phyloP scores from a whole-genome alignment of 2,797 vertebrate genomes.

The Lithobates sylvaticus region DNA sequence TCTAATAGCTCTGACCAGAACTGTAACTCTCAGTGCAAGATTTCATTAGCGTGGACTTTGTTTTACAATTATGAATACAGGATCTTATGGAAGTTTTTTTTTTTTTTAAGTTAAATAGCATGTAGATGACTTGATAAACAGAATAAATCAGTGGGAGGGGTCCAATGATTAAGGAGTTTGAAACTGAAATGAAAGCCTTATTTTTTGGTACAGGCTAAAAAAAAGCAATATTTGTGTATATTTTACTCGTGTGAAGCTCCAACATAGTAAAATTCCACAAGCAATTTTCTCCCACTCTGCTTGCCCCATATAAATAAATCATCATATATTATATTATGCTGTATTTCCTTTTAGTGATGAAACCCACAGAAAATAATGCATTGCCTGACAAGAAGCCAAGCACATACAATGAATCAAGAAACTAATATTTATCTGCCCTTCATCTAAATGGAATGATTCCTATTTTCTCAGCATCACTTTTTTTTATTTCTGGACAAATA shows the following conservation, averaged over 20 bases:
- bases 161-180: neutral
- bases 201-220: too few species aligned
- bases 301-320: neutral
- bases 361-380: neutral
- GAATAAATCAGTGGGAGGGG: too few species aligned
- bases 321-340: neutral
- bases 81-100: too few species aligned
- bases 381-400: conserved; percentile 1
- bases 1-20: too few species aligned
- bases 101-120: too few species aligned
- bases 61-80: too few species aligned
- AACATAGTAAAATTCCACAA: neutral
- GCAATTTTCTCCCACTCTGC: neutral
- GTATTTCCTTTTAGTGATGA: neutral
- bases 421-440: neutral
- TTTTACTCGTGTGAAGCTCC: neutral
- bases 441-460: neutral
- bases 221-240: neutral
- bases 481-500: conserved; percentile 8
- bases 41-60: too few species aligned
- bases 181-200: too few species aligned
- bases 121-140: too few species aligned
- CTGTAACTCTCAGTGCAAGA: too few species aligned
- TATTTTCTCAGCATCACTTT: neutral
- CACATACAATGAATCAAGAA: neutral